Conservation (phyloP, 2,113 vertebrate species). For the Gymnogyps californianus region DNA sequence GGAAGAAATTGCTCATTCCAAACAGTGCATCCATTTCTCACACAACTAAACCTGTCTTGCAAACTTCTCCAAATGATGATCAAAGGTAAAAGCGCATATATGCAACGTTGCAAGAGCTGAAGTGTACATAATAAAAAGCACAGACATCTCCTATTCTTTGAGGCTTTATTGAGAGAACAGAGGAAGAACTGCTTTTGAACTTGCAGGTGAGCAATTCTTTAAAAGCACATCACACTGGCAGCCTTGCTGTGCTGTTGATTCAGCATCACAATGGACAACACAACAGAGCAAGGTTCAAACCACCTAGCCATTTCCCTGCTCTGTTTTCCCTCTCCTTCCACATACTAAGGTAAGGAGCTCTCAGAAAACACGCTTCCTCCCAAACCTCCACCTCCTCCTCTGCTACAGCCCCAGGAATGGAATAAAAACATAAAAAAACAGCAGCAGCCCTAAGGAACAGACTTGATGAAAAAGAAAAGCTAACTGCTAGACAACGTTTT, state of each 20-base stretch:
- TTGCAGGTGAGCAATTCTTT: not conserved
- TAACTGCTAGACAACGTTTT: slow-evolving; percentile 48
- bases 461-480: slow-evolving; percentile 53
- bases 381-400: not conserved
- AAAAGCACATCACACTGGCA: not conserved
- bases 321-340: not conserved
- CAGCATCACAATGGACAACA: not conserved
- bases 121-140: not conserved
- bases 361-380: not conserved
- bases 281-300: not conserved
- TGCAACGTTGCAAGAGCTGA: not conserved
- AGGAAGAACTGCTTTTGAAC: slow-evolving; percentile 1
- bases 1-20: not conserved
- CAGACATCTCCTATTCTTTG: not conserved
- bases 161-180: not conserved
- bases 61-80: slow-evolving; percentile 31
- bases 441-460: slow-evolving; percentile 40
- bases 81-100: slow-evolving; percentile 17
- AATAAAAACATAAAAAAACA: slow-evolving; percentile 31
- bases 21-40: not conserved
- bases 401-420: not conserved
- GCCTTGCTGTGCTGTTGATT: not conserved
- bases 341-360: not conserved
- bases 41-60: slow-evolving; percentile 1
- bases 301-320: not conserved